A percentile compares a stretch with the other conserved stretches of the same genome.
These are phyloP conservation scores for Melanotaenia parkinsoni DNA, from an alignment of 2,797 vertebrate species.

Conservation along the genomic window DNA sequence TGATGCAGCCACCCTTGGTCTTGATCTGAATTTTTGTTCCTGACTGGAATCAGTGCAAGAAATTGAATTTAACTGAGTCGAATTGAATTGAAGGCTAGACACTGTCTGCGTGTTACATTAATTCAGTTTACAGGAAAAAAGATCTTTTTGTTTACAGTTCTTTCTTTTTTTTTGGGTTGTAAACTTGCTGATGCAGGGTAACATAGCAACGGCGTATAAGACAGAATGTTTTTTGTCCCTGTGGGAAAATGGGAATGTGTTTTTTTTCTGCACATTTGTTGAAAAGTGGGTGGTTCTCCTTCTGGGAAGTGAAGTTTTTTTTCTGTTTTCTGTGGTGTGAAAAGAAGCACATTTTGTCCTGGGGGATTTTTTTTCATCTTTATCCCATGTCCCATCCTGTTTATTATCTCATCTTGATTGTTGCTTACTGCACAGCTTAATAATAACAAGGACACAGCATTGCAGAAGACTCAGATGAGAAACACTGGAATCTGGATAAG, in stretches of 20 bases:
- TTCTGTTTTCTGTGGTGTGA: slow-evolving; percentile 31
- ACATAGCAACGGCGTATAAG: slow-evolving; percentile 41
- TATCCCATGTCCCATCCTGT: slow-evolving; percentile 12
- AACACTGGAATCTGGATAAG: slow-evolving; percentile 20
- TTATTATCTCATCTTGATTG: slow-evolving; percentile 18
- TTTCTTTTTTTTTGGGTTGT: background rate
- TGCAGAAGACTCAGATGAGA: slow-evolving; percentile 20
- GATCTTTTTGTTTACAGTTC: slow-evolving; percentile 24
- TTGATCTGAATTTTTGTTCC: slow-evolving; percentile 25
- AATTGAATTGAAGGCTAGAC: slow-evolving; percentile 19
- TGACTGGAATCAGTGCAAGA: slow-evolving; percentile 19
- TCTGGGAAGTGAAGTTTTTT: slow-evolving; percentile 59
- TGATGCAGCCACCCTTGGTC: slow-evolving; percentile 8
- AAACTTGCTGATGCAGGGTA: slow-evolving; percentile 48
- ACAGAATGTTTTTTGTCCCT: slow-evolving; percentile 68
- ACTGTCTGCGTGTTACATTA: slow-evolving; percentile 25
- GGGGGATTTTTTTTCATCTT: slow-evolving; percentile 2
- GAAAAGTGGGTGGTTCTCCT: slow-evolving; percentile 65
- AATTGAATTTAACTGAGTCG: slow-evolving; percentile 30
- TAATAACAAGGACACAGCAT: slow-evolving; percentile 1
- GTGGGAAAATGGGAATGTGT: slow-evolving; percentile 57
- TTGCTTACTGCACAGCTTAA: slow-evolving; percentile 5
- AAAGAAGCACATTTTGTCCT: slow-evolving; percentile 37
- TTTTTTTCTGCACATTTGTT: slow-evolving; percentile 56
- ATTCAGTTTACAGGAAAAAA: slow-evolving; percentile 58